Evolutionary conservation across 2,113 vertebrate genomes (phyloP).

Genomic region (Abramis brama): DNA sequence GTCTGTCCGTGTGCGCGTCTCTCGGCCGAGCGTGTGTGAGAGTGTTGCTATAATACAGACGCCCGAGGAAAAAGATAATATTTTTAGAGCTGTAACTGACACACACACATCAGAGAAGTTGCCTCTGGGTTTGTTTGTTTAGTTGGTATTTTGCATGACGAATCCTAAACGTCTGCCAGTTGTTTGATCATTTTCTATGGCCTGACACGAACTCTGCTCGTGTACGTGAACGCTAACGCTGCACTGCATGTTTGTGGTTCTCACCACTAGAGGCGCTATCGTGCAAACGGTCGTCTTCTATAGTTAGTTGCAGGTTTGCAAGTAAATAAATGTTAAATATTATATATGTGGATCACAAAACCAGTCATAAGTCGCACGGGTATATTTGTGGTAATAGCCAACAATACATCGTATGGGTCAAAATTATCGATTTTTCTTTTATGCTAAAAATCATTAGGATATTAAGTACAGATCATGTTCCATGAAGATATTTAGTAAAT

Average conservation of each 20-base stretch:
- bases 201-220: not conserved
- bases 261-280: not conserved
- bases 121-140: constrained; percentile 16
- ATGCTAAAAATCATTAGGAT: too few relatives aligned
- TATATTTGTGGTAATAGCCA: too few relatives aligned
- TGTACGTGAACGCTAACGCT: not conserved
- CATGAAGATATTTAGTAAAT: too few relatives aligned
- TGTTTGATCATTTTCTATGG: not conserved
- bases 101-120: constrained; percentile 21
- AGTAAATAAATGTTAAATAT: not conserved
- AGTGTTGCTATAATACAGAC: constrained; percentile 17
- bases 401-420: too few relatives aligned
- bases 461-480: too few relatives aligned
- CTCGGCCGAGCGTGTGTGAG: constrained; percentile 36
- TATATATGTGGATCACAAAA: too few relatives aligned
- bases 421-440: too few relatives aligned
- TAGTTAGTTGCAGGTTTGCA: not conserved
- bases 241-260: not conserved
- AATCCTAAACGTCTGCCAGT: not conserved
- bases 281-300: not conserved
- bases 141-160: constrained; percentile 16
- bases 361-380: too few relatives aligned
- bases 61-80: constrained; percentile 37
- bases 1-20: constrained; percentile 22
- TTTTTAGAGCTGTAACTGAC: constrained; percentile 36